These are phyloP conservation scores for Aplidium turbinatum DNA, from an alignment of 23 tunicate species.

Conservation along the genomic window DNA sequence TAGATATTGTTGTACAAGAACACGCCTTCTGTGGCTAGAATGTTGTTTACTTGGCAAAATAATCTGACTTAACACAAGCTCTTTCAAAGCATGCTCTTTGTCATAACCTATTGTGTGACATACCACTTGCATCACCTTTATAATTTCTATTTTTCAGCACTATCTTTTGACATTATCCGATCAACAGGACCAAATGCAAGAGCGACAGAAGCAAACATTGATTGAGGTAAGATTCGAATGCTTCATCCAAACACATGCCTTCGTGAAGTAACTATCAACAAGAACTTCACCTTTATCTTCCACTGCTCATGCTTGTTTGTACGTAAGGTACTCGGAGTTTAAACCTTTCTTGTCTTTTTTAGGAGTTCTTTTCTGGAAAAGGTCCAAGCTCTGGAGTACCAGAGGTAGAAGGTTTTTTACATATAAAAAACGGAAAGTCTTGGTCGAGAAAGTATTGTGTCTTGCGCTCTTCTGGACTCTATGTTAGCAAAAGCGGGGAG, in stretches of 20 bases:
- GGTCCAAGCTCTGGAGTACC: slow-evolving; percentile 88
- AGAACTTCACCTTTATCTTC: no score
- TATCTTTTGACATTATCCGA: slow-evolving; percentile 67
- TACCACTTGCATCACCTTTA: no score
- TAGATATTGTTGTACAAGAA: no score
- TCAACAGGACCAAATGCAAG: slow-evolving; percentile 80
- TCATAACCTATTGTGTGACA: no score
- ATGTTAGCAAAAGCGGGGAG: slow-evolving; percentile 85
- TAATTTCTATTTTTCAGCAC: slow-evolving; percentile 57
- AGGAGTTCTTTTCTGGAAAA: slow-evolving; percentile 93
- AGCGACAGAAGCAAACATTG: slow-evolving; percentile 88
- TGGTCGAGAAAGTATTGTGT: slow-evolving; percentile 91
- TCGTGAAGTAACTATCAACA: no score
- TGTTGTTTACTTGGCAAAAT: no score
- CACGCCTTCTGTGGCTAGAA: no score
- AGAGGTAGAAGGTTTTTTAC: slow-evolving; percentile 86
- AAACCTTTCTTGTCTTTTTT: not conserved
- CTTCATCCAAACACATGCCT: no score
- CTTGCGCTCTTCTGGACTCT: slow-evolving; percentile 78
- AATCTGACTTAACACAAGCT: no score
- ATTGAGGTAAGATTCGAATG: slow-evolving; percentile 74
- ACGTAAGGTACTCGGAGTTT: no score
- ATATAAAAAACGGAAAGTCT: slow-evolving; percentile 84
- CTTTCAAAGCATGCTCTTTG: no score
- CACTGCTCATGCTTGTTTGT: no score